Evolutionary conservation across 2,888 invertebrate species (phyloP).

Genomic region (Eilema caniola): DNA sequence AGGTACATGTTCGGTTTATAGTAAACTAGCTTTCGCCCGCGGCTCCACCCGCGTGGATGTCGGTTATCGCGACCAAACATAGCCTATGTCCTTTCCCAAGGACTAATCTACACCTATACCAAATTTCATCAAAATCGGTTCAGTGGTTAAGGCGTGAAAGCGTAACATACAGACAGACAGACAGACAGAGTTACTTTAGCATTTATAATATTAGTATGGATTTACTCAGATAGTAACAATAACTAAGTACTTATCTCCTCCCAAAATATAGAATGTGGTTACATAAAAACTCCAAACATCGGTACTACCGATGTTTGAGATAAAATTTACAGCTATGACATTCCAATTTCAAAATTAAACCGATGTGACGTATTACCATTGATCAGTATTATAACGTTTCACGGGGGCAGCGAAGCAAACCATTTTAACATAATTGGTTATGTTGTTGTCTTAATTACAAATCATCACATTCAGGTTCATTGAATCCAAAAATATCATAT

Average conservation of each 20-base stretch:
- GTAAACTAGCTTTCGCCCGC: too few species aligned
- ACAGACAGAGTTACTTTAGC: too few species aligned
- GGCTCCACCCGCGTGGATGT: too few species aligned
- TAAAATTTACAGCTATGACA: slow-evolving; percentile 1
- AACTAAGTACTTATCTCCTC: not conserved
- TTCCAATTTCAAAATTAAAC: slow-evolving; percentile 1
- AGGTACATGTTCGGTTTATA: too few species aligned
- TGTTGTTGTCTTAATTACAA: slow-evolving; percentile 27
- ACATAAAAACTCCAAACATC: not conserved
- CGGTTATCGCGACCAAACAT: too few species aligned
- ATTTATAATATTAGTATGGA: too few species aligned
- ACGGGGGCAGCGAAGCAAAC: slow-evolving; percentile 5
- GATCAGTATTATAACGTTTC: slow-evolving; percentile 7
- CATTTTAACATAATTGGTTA: slow-evolving; percentile 27
- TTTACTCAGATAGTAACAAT: too few species aligned
- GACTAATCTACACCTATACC: too few species aligned
- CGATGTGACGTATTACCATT: not conserved
- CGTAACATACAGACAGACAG: too few species aligned
- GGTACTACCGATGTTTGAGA: not conserved
- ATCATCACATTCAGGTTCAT: slow-evolving; percentile 29
- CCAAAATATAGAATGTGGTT: not conserved
- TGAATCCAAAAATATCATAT: slow-evolving; percentile 45
- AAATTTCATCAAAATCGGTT: too few species aligned
- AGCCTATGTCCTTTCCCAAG: too few species aligned
- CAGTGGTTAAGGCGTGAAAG: too few species aligned